A percentile compares a stretch with the other conserved stretches of the same genome.
Evolutionary conservation across 2,113 vertebrate species (phyloP).

Genomic region (Hippolais icterina): DNA sequence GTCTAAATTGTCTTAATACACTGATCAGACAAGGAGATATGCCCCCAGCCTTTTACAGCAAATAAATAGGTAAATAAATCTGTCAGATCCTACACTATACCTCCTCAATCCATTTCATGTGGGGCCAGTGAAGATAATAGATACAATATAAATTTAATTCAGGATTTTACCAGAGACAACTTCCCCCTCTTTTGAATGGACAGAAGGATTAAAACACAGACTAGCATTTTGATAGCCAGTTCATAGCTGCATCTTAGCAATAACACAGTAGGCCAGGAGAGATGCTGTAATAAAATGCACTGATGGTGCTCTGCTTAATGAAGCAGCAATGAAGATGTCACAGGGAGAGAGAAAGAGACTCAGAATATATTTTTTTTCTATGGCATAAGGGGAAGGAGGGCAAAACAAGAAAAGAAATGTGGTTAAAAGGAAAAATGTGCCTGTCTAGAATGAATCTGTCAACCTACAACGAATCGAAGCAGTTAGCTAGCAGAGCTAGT

Average conservation of each 20-base stretch:
- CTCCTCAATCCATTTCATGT: background rate
- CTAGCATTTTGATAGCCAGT: constrained; percentile 6
- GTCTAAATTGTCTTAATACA: background rate
- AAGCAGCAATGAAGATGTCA: constrained; percentile 64
- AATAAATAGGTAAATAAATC: constrained; percentile 30
- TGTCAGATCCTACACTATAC: background rate
- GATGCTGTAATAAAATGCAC: constrained; percentile 54
- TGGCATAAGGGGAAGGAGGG: background rate
- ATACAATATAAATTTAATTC: background rate
- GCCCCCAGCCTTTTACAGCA: background rate
- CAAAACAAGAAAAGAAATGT: constrained; percentile 23
- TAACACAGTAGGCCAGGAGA: constrained; percentile 30
- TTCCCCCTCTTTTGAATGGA: background rate
- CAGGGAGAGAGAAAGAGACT: constrained; percentile 8
- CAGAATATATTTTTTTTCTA: background rate
- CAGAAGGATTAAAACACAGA: constrained; percentile 25
- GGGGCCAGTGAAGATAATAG: background rate
- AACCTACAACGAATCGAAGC: background rate
- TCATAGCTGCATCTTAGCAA: constrained; percentile 30
- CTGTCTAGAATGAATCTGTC: background rate
- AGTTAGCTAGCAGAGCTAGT: background rate
- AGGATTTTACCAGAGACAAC: background rate
- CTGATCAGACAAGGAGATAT: background rate
- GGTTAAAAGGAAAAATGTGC: constrained; percentile 10
- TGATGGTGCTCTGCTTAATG: constrained; percentile 52